Percentiles rank a stretch among this genome's conserved stretches.
Conservation (phyloP, 2,113 vertebrate species). For the Acanthisitta chloris region DNA sequence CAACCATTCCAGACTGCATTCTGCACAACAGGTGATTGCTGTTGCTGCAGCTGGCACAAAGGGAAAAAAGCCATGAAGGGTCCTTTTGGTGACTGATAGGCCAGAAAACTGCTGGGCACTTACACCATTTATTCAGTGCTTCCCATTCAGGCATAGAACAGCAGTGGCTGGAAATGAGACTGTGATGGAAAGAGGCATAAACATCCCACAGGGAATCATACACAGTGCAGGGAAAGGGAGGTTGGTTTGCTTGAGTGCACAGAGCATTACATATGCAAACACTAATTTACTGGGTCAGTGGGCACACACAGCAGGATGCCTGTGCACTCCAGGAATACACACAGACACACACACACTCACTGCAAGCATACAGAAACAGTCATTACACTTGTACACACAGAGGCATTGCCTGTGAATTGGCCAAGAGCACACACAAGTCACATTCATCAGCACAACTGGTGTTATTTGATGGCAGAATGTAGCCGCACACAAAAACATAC, state of each 20-base stretch:
- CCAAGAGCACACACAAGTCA: background rate
- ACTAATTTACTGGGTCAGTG: background rate
- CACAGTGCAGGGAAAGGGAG: background rate
- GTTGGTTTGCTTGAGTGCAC: background rate
- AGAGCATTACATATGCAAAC: background rate
- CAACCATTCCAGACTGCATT: fast-evolving
- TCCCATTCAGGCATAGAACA: background rate
- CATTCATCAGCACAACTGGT: too few relatives aligned
- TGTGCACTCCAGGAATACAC: background rate
- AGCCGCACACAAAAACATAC: too few relatives aligned
- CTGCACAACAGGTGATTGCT: fast-evolving
- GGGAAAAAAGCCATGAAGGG: background rate
- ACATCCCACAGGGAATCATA: background rate
- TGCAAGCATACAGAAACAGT: background rate
- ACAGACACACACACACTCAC: background rate
- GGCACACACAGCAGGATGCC: background rate
- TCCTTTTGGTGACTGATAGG: background rate
- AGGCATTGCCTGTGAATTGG: background rate
- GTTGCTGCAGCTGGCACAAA: background rate
- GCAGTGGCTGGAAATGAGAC: fast-evolving
- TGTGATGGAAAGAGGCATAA: background rate
- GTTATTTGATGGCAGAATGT: background rate
- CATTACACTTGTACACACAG: background rate
- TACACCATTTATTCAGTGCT: background rate
- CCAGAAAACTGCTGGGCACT: background rate